Base-by-base conservation (phyloP, 1,140 invertebrate genomes). In the Neodiprion fabricii region DNA sequence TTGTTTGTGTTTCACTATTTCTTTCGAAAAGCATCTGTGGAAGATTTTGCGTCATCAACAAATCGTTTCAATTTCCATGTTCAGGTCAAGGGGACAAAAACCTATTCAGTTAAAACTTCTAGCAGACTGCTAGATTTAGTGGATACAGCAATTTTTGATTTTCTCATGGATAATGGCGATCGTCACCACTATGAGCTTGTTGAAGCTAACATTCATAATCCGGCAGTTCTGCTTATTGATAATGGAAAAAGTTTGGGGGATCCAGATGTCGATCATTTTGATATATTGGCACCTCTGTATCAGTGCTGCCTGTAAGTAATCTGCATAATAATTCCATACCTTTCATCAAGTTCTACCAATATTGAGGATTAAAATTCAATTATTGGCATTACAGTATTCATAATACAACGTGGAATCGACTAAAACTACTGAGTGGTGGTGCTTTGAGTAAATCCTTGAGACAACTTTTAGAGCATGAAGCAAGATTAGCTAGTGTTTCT, bases 221-320 rank as follows among this genome's bases (percentile, higher is more conserved):
- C 94, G 77, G 91, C 91, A 74, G 90, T 98, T 69, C 82, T 98
- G 21, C 88, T 97, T 14, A 89, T 97, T n/a, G 97, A 99, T 82
- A 99, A 98, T 92, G 97, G 96, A 40, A 98, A 98, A 89, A 96
- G 96, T 71, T 92, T 97, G 83, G 96, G 96, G 11, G 96, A 97
- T 89, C 95, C 96, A 4, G 87, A 92, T 81, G 86, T 92, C 65
- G 95, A 97, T 91, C 94, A 96, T 85, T 85, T 94, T 61, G 95
- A 96, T 82, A 97, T 98, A 79, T 87, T 98, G 76, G 95, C 96
- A 17, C 96, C 96, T 67, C 87, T 98, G 0, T 96, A 95, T 87
- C 96, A 97, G 80, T 97, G 96, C 85, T 97, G 96, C 87, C 91
- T 94, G 96, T 96, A 89, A 92, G 93, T 91, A 2, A 40, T 40